Conservation (phyloP, 2,888 invertebrate species). For the Glyphotaelius pellucidus region DNA sequence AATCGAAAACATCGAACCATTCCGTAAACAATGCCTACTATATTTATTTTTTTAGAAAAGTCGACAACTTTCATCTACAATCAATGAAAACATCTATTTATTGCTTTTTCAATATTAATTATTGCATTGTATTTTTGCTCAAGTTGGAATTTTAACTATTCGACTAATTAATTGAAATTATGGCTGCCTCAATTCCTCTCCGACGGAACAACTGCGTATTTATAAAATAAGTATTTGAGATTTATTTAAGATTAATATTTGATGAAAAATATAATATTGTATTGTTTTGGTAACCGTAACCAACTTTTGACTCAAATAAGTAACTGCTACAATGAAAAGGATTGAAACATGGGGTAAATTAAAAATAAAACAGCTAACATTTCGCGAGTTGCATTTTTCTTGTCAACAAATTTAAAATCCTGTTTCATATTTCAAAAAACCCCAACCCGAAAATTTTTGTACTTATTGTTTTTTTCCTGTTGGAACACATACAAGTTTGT, state of each 20-base stretch:
- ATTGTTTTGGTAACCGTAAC: no score
- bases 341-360: neutral
- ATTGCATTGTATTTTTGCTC: neutral
- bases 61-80: neutral
- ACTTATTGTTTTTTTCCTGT: neutral
- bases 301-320: neutral
- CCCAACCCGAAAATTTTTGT: neutral
- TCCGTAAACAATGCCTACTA: neutral
- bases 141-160: neutral
- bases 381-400: neutral
- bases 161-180: neutral
- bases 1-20: neutral
- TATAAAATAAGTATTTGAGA: no score
- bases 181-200: neutral
- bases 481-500: neutral
- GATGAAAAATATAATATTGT: no score
- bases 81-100: neutral
- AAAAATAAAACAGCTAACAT: neutral
- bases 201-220: neutral
- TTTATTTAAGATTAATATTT: no score
- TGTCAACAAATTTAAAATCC: neutral
- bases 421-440: neutral
- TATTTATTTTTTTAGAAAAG: neutral
- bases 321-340: neutral
- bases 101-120: neutral